These are phyloP conservation scores for Papilio polyxenes DNA, from an alignment of 1,140 invertebrate genomes.

Conservation along the genomic window DNA sequence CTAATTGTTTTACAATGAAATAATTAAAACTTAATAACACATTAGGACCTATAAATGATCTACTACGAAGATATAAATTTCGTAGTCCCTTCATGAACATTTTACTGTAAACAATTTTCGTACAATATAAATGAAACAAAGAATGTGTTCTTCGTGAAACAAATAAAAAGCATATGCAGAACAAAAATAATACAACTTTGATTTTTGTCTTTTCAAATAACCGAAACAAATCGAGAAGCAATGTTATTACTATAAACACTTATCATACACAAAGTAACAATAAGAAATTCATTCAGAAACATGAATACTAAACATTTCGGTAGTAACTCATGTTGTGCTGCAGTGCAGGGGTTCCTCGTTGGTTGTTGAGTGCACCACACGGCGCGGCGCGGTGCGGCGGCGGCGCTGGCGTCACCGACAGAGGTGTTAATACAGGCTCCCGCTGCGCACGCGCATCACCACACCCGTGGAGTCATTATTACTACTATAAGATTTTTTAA, in stretches of 20 bases:
- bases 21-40: neutral
- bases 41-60: neutral
- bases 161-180: neutral
- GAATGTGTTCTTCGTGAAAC: too few relatives aligned
- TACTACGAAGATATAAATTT: neutral
- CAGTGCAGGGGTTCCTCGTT: neutral
- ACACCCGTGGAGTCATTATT: slow-evolving; percentile 6
- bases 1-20: neutral
- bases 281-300: neutral
- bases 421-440: slow-evolving; percentile 65
- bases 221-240: neutral
- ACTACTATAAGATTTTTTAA: neutral
- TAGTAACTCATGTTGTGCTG: neutral
- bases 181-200: neutral
- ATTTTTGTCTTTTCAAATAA: too few relatives aligned
- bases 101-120: too few relatives aligned
- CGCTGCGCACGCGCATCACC: slow-evolving; percentile 44
- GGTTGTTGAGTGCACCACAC: neutral
- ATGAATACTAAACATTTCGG: neutral
- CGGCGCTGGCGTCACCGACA: slow-evolving; percentile 19
- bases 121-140: too few relatives aligned
- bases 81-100: neutral
- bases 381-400: neutral
- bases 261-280: neutral
- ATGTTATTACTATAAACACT: neutral